Evolutionary conservation across 2,888 invertebrate genomes (phyloP), one percentile per base, ranked within the genome.

Genomic region (Tupiocoris notatus): DNA sequence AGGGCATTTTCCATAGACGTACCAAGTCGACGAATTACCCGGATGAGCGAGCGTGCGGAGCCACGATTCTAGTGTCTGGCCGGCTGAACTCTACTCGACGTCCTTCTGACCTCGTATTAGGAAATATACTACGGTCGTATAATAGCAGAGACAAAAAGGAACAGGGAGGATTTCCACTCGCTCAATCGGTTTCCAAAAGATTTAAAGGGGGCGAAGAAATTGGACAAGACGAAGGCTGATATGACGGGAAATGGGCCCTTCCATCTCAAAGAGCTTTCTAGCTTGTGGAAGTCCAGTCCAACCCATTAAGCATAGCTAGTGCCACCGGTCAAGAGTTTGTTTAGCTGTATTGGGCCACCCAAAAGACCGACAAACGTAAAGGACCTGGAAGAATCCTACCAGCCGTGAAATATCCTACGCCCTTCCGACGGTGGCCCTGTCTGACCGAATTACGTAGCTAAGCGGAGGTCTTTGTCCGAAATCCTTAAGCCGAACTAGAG

Each of bases 301-400:
- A 22, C 59, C 70, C 70, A 70, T 70, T 70, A 59, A 23, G 25
- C 59, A 12, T 70, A 39, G 39, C 39, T 39, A 39, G 39, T 39
- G 39, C 39, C 39, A 39, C 39, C 24, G 7, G 70, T 18, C 70
- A n/a, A 23, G 70, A 70, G 70, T 70, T 70, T 70, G 70, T 70
- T 70, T 70, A 70, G 70, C 70, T 59, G 20, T 21, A 7, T 7
- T n/a, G 59, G 70, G 58, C 70, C 59, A 59, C 70, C 70, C 66
- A 59, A 59, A 59, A 59, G 70, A 70, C 70, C 70, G 70, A 70
- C 70, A 70, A 70, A 70, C 17, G 63, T 39, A 39, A 39, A 39
- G 39, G 39, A 12, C 39, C 16, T 7, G 24, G 23, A 58, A 59
- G n/a, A 58, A 59, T 58, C 59, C 70, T 58, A 24, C 70, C 70